Base-by-base conservation (phyloP, 2,113 vertebrate genomes). In the Oophaga pumilio region DNA sequence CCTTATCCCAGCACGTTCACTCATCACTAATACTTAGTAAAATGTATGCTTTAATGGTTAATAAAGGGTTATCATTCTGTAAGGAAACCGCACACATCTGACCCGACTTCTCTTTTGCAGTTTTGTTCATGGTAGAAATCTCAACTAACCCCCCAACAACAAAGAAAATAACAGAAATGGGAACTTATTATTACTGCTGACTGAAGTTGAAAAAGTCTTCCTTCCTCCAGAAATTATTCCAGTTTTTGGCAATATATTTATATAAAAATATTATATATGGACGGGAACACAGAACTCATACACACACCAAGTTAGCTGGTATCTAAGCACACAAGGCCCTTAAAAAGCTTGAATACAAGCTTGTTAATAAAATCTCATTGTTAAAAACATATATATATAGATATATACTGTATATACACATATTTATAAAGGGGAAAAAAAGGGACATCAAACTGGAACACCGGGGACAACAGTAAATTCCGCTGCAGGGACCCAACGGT, bases 291-390 rank as follows among this genome's bases (percentile, higher is more conserved):
- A 43, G 4, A 15, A 74, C 43, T 10, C 71, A 50, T 43, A 64
- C 52, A 79, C 49, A 80, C 17, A 60, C 26, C 6, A 22, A 77
- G 11, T 52, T 77, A 53, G 20, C 74, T 59, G 76, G 52, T 79
- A 59, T 20, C 13, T 8, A 59, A 59, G 56, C 56, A 60, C 26
- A 10, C 53, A 33, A 11, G 50, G 53, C 53, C 56, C 56, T 80
- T 80, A 79, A 56, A 79, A 57, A 59, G 77, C 77, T 59, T 80
- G 77, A 80, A 33, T 80, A 80, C 56, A 80, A 80, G 77, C 77
- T 24, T 18, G 52, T 59, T 59, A 57, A 79, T 59, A 28, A 79
- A 56, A 79, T 28, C n/a, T 8, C 15, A 17, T 17, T 17, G 24
- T 28, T 26, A 79, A 11, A 79, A 59, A 79, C n/a, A 79, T 73